phyloP scores from a whole-genome alignment of 2,888 invertebrate genomes.

The Diploptera punctata region DNA sequence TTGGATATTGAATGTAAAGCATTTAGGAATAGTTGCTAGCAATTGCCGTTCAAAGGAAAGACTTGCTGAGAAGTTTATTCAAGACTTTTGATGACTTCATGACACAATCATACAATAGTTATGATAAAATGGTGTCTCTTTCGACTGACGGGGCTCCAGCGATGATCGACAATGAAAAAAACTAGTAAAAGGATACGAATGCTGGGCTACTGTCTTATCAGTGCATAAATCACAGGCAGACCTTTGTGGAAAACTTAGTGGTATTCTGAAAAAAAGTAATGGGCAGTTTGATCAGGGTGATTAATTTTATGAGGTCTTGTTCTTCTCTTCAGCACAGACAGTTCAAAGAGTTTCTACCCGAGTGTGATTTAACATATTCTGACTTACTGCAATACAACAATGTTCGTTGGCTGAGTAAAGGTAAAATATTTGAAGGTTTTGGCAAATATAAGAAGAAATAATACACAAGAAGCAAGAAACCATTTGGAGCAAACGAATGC shows the following conservation, averaged over 20 bases:
- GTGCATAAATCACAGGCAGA: too few species aligned
- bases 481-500: background rate
- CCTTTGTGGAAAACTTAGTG: too few species aligned
- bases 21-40: constrained; percentile 9
- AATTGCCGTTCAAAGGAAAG: constrained; percentile 17
- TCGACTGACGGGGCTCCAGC: too few species aligned
- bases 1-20: constrained; percentile 3
- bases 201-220: too few species aligned
- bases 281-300: constrained; percentile 19
- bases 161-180: too few species aligned
- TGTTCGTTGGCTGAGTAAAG: constrained; percentile 47
- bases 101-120: too few species aligned
- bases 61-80: background rate
- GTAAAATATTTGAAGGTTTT: constrained; percentile 24
- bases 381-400: constrained; percentile 47
- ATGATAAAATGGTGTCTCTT: too few species aligned
- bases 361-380: constrained; percentile 47
- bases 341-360: constrained; percentile 28
- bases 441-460: constrained; percentile 17
- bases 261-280: constrained; percentile 3
- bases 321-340: constrained; percentile 45
- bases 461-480: background rate
- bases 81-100: too few species aligned
- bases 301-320: constrained; percentile 33
- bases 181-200: too few species aligned